These are phyloP conservation scores for Paramacrobiotus metropolitanus DNA, from an alignment of 1,140 invertebrate genomes.

Conservation along the genomic window DNA sequence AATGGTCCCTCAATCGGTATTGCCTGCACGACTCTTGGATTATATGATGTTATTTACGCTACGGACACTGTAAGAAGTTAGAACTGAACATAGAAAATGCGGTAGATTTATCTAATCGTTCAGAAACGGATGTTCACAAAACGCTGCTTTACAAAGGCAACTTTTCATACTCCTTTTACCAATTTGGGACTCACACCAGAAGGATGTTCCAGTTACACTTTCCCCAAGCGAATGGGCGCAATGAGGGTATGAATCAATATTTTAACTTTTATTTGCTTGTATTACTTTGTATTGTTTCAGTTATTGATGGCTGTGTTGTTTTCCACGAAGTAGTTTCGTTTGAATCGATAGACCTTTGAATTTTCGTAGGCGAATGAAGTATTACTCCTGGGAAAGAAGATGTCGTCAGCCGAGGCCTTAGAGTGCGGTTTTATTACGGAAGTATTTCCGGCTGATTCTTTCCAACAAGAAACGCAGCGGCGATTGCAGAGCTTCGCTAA, in stretches of 20 bases:
- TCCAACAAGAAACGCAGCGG: conserved; percentile 29
- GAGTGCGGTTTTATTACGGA: conserved; percentile 43
- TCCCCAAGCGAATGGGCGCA: conserved; percentile 52
- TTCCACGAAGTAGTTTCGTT: conserved; percentile 5
- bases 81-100: too few relatives aligned
- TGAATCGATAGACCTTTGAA: conserved; percentile 11
- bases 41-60: conserved; percentile 72
- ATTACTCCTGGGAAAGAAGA: conserved; percentile 49
- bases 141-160: conserved; percentile 32
- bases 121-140: too few relatives aligned
- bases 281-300: background rate
- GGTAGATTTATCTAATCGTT: too few relatives aligned
- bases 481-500: conserved; percentile 16
- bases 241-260: conserved; percentile 33
- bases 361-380: conserved; percentile 47
- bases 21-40: conserved; percentile 46
- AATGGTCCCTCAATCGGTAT: conserved; percentile 88
- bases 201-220: conserved; percentile 54
- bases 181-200: conserved; percentile 52
- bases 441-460: conserved; percentile 33
- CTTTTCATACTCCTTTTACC: conserved; percentile 62
- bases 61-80: conserved; percentile 33
- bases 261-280: background rate
- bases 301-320: conserved; percentile 3
- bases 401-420: conserved; percentile 46